phyloP scores from a whole-genome alignment of 2,797 vertebrate genomes.

The Amniataba percoides region DNA sequence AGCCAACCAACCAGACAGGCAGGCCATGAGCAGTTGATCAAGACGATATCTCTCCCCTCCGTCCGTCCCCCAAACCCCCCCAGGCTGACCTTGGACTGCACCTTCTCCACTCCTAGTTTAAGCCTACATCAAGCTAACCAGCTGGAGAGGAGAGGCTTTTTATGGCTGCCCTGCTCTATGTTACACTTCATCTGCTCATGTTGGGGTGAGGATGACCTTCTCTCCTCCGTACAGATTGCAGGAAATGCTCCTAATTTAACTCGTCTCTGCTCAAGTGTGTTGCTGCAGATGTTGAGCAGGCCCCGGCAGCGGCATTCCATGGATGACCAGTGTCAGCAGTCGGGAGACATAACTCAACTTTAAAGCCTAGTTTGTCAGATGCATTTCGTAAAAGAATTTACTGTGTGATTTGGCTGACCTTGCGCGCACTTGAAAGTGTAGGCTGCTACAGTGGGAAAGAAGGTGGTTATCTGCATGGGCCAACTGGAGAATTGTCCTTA shows the following conservation, averaged over 20 bases:
- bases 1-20: constrained; percentile 50
- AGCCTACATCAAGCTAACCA: constrained; percentile 57
- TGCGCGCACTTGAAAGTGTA: constrained; percentile 47
- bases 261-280: constrained; percentile 61
- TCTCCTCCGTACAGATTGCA: constrained; percentile 67
- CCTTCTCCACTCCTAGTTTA: constrained; percentile 50
- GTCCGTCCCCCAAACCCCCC: constrained; percentile 15
- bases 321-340: constrained; percentile 70
- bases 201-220: constrained; percentile 68
- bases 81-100: constrained; percentile 69
- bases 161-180: constrained; percentile 66
- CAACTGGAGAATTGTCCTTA: constrained; percentile 25
- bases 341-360: constrained; percentile 73
- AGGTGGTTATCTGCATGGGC: constrained; percentile 42
- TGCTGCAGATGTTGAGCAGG: constrained; percentile 78
- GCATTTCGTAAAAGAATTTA: constrained; percentile 62
- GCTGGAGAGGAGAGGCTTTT: constrained; percentile 55
- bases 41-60: constrained; percentile 45
- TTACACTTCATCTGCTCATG: constrained; percentile 70
- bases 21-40: constrained; percentile 64
- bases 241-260: constrained; percentile 80
- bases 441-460: constrained; percentile 42
- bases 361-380: constrained; percentile 68
- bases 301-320: constrained; percentile 67
- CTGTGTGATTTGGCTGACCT: constrained; percentile 69